Conservation (phyloP, 2,113 vertebrate genomes). For the Pica pica region DNA sequence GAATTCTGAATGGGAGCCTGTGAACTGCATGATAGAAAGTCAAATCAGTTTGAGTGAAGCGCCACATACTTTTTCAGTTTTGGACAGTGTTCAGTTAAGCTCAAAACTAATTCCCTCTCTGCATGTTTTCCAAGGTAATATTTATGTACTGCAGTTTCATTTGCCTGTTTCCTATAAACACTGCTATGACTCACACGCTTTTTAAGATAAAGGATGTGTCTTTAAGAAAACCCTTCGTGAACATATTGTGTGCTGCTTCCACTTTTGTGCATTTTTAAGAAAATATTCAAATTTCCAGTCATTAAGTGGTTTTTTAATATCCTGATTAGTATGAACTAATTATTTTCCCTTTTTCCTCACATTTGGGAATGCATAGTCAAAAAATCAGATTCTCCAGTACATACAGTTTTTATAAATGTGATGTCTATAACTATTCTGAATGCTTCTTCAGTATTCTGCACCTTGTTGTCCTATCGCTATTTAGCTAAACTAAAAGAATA, state of each 20-base stretch:
- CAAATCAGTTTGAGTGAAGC: neutral
- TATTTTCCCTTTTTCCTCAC: neutral
- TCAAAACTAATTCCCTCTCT: neutral
- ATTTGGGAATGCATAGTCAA: neutral
- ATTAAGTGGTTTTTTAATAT: neutral
- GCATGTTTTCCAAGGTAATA: neutral
- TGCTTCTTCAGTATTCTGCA: neutral
- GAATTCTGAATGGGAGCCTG: neutral
- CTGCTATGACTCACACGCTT: neutral
- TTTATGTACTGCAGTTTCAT: neutral
- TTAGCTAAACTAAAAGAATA: neutral
- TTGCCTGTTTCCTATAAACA: neutral
- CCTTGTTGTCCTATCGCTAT: neutral
- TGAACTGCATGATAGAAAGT: neutral
- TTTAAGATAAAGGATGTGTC: neutral
- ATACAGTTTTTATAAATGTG: neutral
- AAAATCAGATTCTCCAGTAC: neutral
- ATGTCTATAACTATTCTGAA: neutral
- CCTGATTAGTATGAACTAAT: neutral
- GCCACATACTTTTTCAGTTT: neutral
- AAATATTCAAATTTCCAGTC: neutral
- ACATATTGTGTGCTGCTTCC: neutral
- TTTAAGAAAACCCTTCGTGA: neutral
- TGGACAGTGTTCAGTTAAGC: neutral
- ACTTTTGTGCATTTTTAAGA: neutral